phyloP scores from a whole-genome alignment of 2,113 vertebrate genomes.

The Menura novaehollandiae region DNA sequence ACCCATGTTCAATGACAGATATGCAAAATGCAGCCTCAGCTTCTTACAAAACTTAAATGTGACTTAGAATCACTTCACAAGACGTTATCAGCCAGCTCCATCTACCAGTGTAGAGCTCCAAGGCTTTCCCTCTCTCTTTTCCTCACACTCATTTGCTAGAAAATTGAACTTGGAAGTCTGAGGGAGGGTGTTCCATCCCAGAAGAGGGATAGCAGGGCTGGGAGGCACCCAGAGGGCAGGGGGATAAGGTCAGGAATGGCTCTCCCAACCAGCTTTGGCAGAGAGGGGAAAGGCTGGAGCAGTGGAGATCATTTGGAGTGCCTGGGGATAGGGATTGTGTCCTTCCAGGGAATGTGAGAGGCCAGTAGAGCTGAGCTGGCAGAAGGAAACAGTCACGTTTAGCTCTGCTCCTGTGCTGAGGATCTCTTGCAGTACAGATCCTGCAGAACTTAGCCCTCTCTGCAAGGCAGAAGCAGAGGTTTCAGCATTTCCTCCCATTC shows the following conservation, averaged over 20 bases:
- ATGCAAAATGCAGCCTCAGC: neutral
- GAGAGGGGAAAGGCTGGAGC: neutral
- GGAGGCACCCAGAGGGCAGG: accelerated
- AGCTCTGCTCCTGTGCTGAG: neutral
- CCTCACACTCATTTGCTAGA: accelerated
- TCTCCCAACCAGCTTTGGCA: neutral
- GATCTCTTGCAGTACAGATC: neutral
- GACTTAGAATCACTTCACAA: neutral
- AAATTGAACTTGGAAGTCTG: no score
- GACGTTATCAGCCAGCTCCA: neutral
- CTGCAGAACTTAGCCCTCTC: neutral
- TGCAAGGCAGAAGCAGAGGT: neutral
- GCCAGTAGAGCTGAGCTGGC: neutral
- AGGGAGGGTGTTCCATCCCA: accelerated
- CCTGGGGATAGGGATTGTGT: neutral
- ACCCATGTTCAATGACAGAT: neutral
- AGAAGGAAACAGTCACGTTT: accelerated
- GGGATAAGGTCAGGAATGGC: accelerated
- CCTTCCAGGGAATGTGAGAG: neutral
- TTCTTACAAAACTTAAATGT: neutral
- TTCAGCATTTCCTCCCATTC: neutral
- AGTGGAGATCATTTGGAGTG: neutral
- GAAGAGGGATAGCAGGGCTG: neutral
- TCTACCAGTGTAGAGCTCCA: neutral
- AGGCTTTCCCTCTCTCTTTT: neutral